Conservation (phyloP, 2,113 vertebrate species). For the Chlamydotis undulata region DNA sequence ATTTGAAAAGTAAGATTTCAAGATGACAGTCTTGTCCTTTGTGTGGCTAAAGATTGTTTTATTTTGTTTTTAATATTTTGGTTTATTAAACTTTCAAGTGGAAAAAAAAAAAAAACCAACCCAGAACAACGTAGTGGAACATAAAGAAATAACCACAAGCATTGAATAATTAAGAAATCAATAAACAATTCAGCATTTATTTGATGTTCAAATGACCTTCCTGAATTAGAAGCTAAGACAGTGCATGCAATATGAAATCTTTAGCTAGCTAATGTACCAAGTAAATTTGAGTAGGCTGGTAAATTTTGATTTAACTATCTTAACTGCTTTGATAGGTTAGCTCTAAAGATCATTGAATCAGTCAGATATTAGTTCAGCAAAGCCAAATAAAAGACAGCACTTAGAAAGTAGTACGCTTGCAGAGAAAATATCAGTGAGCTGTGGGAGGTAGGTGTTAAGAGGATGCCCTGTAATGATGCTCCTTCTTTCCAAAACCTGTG, state of each 20-base stretch:
- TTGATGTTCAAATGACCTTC: slow-evolving; percentile 40
- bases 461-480: background rate
- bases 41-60: background rate
- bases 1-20: background rate
- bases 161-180: slow-evolving; percentile 63
- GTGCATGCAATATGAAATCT: background rate
- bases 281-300: slow-evolving; percentile 27
- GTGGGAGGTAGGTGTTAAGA: background rate
- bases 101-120: background rate
- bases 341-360: slow-evolving; percentile 28
- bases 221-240: slow-evolving; percentile 5
- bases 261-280: slow-evolving; percentile 46
- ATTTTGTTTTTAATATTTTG: background rate
- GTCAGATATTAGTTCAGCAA: background rate
- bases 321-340: slow-evolving; percentile 27
- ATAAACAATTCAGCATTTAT: slow-evolving; percentile 52
- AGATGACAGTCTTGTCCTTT: background rate
- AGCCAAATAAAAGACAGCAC: background rate
- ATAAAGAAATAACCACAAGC: background rate
- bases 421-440: background rate
- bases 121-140: background rate
- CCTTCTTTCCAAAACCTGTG: background rate
- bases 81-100: background rate
- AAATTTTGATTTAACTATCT: slow-evolving; percentile 44
- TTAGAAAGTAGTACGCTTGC: background rate